Evolutionary conservation across 2,113 vertebrate species (phyloP).

Genomic region (Pelodiscus sinensis): DNA sequence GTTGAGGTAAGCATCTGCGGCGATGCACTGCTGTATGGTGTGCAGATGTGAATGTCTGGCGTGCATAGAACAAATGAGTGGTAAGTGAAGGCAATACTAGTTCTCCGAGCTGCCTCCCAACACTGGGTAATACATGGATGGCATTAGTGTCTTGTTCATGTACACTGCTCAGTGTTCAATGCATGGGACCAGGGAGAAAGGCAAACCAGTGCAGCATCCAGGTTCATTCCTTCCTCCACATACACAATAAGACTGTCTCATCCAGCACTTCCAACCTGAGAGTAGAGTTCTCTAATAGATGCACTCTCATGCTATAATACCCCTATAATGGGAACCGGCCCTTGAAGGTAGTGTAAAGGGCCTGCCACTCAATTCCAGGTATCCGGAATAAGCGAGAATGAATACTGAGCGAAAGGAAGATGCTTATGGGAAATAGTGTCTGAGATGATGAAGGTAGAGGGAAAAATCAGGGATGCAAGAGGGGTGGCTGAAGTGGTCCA

Average conservation of each 20-base stretch:
- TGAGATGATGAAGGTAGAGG: not conserved
- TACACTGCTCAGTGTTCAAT: not conserved
- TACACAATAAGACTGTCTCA: not conserved
- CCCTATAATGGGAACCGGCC: not conserved
- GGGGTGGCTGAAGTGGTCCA: no score
- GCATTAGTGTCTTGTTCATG: not conserved
- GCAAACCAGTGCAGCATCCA: not conserved
- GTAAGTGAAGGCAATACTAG: slow-evolving; percentile 7
- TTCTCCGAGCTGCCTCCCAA: not conserved
- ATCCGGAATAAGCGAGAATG: not conserved
- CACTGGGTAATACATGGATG: not conserved
- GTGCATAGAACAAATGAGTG: not conserved
- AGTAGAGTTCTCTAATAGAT: not conserved
- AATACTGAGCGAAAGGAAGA: not conserved
- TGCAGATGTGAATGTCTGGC: slow-evolving; percentile 64
- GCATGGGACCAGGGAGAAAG: not conserved
- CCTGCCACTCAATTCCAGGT: not conserved
- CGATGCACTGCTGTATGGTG: slow-evolving; percentile 49
- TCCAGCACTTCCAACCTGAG: not conserved
- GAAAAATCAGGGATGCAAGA: not conserved
- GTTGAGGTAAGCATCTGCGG: slow-evolving; percentile 71
- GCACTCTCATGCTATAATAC: not conserved
- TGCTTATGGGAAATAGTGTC: not conserved
- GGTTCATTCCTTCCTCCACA: not conserved
- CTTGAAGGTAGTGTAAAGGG: not conserved